Conservation (phyloP, 2,113 vertebrate genomes). For the Dicerorhinus sumatrensis region DNA sequence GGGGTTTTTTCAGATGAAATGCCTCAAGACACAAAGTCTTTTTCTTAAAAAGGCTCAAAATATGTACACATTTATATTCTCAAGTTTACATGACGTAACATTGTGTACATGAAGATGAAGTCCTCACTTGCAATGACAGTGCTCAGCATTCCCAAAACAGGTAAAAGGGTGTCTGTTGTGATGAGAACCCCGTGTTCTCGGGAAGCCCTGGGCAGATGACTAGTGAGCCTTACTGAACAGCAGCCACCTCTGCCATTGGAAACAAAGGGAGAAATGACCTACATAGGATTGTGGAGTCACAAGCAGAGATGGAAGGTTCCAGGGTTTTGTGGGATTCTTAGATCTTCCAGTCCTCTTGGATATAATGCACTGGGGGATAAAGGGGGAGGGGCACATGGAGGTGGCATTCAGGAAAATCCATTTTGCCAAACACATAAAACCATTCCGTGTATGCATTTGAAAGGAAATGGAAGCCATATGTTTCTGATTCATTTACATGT, state of each 20-base stretch:
- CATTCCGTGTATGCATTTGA: conserved; percentile 56
- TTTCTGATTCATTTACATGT: conserved; percentile 83
- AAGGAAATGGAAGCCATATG: conserved; percentile 79
- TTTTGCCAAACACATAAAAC: conserved; percentile 71
- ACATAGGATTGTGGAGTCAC: background rate
- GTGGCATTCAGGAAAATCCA: conserved; percentile 60
- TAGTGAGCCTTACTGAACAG: background rate
- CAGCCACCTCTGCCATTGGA: background rate
- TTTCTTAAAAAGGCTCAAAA: conserved; percentile 31
- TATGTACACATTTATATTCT: background rate
- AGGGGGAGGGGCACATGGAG: background rate
- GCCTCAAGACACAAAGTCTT: background rate
- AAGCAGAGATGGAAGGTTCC: background rate
- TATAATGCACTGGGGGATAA: background rate
- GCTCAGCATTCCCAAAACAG: background rate
- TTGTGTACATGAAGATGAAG: background rate
- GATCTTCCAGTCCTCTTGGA: background rate
- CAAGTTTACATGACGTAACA: background rate
- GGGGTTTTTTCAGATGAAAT: background rate
- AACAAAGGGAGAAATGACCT: background rate
- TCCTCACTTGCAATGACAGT: background rate
- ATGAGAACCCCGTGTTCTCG: background rate
- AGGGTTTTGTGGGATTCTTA: background rate
- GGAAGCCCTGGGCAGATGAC: background rate
- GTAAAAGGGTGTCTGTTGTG: background rate